Conservation (phyloP, 2,888 invertebrate species). For the Catocala nupta region DNA sequence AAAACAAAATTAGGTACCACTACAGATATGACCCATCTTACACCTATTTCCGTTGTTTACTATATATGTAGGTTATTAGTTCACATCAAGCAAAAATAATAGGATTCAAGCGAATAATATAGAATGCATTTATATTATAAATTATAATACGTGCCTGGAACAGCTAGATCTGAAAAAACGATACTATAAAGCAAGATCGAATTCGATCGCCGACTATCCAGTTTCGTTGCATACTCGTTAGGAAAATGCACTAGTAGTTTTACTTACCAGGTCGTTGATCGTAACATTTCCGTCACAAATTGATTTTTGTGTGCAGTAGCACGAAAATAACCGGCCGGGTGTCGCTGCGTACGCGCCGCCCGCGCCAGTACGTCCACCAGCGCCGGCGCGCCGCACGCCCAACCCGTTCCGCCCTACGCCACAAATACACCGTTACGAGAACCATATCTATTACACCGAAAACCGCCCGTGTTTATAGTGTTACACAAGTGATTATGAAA, state of each 20-base stretch:
- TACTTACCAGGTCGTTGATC: constrained; percentile 84
- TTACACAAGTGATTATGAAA: constrained; percentile 48
- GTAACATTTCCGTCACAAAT: constrained; percentile 85
- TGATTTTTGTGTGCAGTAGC: constrained; percentile 83
- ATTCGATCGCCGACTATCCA: too few species aligned
- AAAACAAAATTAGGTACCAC: too few species aligned
- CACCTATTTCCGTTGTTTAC: constrained; percentile 28
- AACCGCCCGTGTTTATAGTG: constrained; percentile 44
- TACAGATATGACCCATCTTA: not conserved
- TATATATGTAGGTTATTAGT: constrained; percentile 41
- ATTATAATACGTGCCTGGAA: constrained; percentile 14
- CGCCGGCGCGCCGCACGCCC: constrained; percentile 65
- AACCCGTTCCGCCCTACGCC: constrained; percentile 67
- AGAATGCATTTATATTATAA: constrained; percentile 21
- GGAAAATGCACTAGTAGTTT: constrained; percentile 59
- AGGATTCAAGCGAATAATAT: constrained; percentile 31
- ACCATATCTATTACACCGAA: constrained; percentile 41
- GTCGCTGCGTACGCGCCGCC: constrained; percentile 70
- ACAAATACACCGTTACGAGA: constrained; percentile 61
- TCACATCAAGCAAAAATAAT: constrained; percentile 20
- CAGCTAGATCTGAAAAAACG: constrained; percentile 25
- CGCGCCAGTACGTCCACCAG: constrained; percentile 62
- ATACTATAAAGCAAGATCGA: too few species aligned
- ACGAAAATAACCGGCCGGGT: constrained; percentile 85
- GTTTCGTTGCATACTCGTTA: constrained; percentile 7